Evolutionary conservation across 1,140 invertebrate genomes (phyloP), one percentile per base, ranked within the genome.

Genomic region (Anagrus nilaparvatae): DNA sequence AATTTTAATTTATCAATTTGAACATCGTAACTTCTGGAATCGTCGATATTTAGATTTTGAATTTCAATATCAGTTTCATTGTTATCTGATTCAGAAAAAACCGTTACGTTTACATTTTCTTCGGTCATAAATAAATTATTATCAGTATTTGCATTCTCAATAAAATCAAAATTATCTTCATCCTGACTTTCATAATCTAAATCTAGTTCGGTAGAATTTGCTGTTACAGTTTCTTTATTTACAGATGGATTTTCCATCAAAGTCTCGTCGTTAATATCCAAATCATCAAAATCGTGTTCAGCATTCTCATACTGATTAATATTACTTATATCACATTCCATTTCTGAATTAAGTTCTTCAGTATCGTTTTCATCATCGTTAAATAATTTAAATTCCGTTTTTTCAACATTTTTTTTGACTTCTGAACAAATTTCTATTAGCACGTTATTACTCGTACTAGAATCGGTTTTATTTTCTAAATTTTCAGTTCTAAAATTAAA

Each of bases 351-450:
- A 19, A 12, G 20, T 18, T 32, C 24, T 12, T 19, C 7, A 19
- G 34, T 19, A 16, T n/a, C 34, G 9, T 17, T 12, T 35, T 34
- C 40, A 28, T 14, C 33, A 20, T 43, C 34, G 7, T 6, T 24
- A 30, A 43, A 31, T 8, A 30, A n/a, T n/a, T n/a, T 5, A 23
- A 29, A 44, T 17, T 38, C 29, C 5, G 4, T 24, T 37, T 28
- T 44, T 20, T 44, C 34, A 10, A 44, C 27, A 6, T 35, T 30
- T 14, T 37, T 44, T n/a, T 40, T 25, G 14, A 9, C 3, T 27
- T 27, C 24, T n/a, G 24, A 12, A 27, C 6, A 12, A 8, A 27
- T 7, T 27, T n/a, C 24, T 27, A 8, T 6, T 7, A 8, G 6
- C 24, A 27, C 24, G 12, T 27, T n/a, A 27, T 27, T 27, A 6